These are phyloP conservation scores for Microctonus aethiopoides DNA, from an alignment of 2,888 invertebrate species.

Conservation along the genomic window DNA sequence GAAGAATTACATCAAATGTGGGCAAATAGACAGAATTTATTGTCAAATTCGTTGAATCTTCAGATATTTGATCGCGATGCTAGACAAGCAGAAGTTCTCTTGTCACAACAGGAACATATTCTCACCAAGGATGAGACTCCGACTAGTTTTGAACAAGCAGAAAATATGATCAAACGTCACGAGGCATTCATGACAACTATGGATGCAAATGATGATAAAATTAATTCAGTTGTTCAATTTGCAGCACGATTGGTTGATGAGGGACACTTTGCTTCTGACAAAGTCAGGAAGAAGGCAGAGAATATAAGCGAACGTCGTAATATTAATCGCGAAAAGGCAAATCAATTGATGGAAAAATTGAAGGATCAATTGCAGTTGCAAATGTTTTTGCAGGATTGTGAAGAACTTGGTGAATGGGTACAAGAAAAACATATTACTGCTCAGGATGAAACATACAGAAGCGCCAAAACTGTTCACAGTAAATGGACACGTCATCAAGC, in stretches of 20 bases:
- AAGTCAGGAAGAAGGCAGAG: constrained; percentile 95
- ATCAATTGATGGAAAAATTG: constrained; percentile 90
- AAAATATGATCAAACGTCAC: constrained; percentile 95
- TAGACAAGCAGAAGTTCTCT: constrained; percentile 95
- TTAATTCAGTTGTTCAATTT: constrained; percentile 95
- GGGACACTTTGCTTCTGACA: constrained; percentile 95
- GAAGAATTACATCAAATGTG: constrained; percentile 99
- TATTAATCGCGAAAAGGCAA: constrained; percentile 90
- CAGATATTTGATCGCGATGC: constrained; percentile 97
- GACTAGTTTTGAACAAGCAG: constrained; percentile 93
- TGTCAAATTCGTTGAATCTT: constrained; percentile 94
- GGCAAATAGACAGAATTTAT: constrained; percentile 95
- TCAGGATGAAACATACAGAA: constrained; percentile 98
- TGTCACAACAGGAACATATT: constrained; percentile 98
- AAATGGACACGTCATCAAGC: constrained; percentile 99
- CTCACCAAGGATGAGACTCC: constrained; percentile 97
- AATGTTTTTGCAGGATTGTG: constrained; percentile 95
- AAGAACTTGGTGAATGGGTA: constrained; percentile 98
- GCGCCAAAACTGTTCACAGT: constrained; percentile 98
- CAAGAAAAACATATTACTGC: constrained; percentile 99
- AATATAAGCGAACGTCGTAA: constrained; percentile 91
- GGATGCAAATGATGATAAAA: constrained; percentile 99
- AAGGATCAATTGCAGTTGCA: constrained; percentile 95
- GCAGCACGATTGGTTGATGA: constrained; percentile 91
- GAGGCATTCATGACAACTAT: constrained; percentile 99